phyloP scores from a whole-genome alignment of 2,113 vertebrate species.

The Salminus brasiliensis region DNA sequence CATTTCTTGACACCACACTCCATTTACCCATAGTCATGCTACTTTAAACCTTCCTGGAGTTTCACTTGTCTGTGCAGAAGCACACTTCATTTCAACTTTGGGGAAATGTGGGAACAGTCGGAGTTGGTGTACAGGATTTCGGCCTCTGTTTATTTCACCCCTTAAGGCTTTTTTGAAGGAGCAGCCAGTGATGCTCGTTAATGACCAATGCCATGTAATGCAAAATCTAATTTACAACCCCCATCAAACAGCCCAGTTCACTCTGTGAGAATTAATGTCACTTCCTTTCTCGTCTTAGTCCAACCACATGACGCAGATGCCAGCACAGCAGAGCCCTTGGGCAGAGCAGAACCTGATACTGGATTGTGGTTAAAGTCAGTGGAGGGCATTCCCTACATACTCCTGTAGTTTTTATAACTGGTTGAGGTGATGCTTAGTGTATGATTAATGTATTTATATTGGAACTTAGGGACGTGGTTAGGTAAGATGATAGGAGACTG shows the following conservation, averaged over 20 bases:
- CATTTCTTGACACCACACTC: neutral
- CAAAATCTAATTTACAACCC: slow-evolving; percentile 12
- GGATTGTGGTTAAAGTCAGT: slow-evolving; percentile 26
- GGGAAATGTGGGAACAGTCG: slow-evolving; percentile 8
- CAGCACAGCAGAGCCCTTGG: neutral
- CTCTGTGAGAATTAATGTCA: slow-evolving; percentile 25
- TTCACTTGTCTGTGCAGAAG: neutral
- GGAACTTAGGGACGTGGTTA: neutral
- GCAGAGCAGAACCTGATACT: slow-evolving; percentile 22
- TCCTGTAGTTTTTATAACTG: neutral
- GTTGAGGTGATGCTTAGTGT: slow-evolving; percentile 7
- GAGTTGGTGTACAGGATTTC: neutral
- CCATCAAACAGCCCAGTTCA: slow-evolving; percentile 22
- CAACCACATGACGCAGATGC: slow-evolving; percentile 21
- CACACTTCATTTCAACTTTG: neutral
- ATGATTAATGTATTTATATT: neutral
- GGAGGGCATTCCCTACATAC: slow-evolving; percentile 9
- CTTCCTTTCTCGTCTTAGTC: slow-evolving; percentile 25
- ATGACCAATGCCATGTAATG: slow-evolving; percentile 2
- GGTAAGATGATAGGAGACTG: neutral
- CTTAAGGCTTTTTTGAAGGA: slow-evolving; percentile 10
- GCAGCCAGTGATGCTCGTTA: slow-evolving; percentile 11
- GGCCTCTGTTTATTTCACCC: slow-evolving; percentile 1
- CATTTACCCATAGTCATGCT: neutral
- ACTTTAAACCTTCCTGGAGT: neutral